These are phyloP conservation scores for Megaceryle torquata DNA, from an alignment of 2,113 vertebrate genomes.

Conservation along the genomic window DNA sequence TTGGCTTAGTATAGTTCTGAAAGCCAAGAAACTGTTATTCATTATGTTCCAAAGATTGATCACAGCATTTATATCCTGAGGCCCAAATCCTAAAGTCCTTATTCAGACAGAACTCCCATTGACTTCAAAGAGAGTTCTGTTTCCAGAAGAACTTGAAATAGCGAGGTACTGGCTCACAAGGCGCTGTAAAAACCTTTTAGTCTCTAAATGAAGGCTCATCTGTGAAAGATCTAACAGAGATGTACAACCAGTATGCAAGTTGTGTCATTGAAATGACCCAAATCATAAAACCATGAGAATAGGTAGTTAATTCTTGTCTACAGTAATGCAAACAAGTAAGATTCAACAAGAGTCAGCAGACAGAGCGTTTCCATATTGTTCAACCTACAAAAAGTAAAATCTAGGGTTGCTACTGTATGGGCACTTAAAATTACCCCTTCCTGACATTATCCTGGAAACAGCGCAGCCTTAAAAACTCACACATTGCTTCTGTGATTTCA, in stretches of 20 bases:
- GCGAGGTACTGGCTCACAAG: background rate
- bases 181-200: background rate
- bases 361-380: background rate
- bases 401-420: background rate
- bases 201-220: background rate
- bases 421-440: background rate
- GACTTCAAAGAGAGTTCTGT: constrained; percentile 33
- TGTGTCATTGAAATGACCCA: background rate
- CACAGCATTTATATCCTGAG: constrained; percentile 5
- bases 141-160: constrained; percentile 17
- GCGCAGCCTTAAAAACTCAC: background rate
- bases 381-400: background rate
- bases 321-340: background rate
- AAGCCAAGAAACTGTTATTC: constrained; percentile 51
- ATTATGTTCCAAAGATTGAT: constrained; percentile 14
- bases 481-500: background rate
- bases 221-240: background rate
- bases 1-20: constrained; percentile 6
- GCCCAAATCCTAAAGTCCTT: constrained; percentile 23
- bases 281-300: background rate
- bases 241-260: background rate
- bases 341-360: background rate
- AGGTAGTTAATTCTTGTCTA: background rate
- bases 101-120: constrained; percentile 5
- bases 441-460: background rate